A percentile compares a stretch with the other conserved stretches of the same genome.
Conservation (phyloP, 2,888 invertebrate species). For the Mythimna vitellina region DNA sequence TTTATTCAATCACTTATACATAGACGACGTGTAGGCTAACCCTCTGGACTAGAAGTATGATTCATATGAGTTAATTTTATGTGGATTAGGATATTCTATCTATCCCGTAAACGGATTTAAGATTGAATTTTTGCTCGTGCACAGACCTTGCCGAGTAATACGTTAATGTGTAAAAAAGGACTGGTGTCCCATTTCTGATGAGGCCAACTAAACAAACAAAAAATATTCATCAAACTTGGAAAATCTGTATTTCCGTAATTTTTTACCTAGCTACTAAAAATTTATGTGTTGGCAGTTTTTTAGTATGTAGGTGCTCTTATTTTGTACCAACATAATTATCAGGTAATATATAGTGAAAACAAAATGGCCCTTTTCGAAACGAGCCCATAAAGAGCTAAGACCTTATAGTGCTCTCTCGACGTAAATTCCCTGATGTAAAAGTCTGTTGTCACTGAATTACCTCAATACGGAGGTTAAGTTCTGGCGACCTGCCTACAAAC, state of each 20-base stretch:
- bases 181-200: too few relatives aligned
- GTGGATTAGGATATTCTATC: too few relatives aligned
- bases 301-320: background rate
- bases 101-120: too few relatives aligned
- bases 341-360: background rate
- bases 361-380: background rate
- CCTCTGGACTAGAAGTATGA: too few relatives aligned
- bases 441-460: constrained; percentile 1
- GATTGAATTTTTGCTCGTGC: too few relatives aligned
- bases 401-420: background rate
- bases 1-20: too few relatives aligned
- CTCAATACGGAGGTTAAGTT: background rate
- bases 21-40: too few relatives aligned
- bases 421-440: constrained; percentile 7
- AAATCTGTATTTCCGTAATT: background rate
- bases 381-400: constrained; percentile 17
- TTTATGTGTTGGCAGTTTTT: constrained; percentile 7
- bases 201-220: too few relatives aligned
- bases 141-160: too few relatives aligned
- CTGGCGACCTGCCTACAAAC: constrained; percentile 2
- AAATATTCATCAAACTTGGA: background rate
- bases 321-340: background rate
- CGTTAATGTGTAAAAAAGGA: too few relatives aligned
- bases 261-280: background rate
- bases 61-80: too few relatives aligned